phyloP scores from a whole-genome alignment of 1,140 invertebrate genomes.

The Apis laboriosa region DNA sequence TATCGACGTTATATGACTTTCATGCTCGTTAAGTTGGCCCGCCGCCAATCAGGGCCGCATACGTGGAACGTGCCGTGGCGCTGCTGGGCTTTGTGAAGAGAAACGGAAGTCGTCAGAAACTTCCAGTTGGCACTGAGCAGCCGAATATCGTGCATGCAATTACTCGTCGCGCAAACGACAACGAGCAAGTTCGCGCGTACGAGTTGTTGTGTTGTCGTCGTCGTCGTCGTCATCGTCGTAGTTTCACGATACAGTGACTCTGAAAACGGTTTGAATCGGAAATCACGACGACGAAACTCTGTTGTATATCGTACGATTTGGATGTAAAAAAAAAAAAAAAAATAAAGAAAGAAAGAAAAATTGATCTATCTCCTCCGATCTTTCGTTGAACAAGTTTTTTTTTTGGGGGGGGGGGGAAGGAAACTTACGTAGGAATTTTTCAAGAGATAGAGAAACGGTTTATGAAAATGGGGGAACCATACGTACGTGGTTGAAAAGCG shows the following conservation, averaged over 20 bases:
- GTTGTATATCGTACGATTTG: too few species aligned
- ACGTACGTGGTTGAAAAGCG: not conserved
- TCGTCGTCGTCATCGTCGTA: not conserved
- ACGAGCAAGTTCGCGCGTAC: conserved; percentile 14
- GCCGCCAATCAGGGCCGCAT: conserved; percentile 53
- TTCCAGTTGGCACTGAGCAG: conserved; percentile 58
- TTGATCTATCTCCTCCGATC: too few species aligned
- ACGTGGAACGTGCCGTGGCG: not conserved
- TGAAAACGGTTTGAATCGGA: not conserved
- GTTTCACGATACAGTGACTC: conserved; percentile 22
- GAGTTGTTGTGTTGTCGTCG: conserved; percentile 18
- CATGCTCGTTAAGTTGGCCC: conserved; percentile 60
- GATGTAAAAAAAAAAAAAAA: not conserved
- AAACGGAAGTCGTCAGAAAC: conserved; percentile 61
- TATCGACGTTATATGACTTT: conserved; percentile 48
- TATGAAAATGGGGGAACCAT: not conserved
- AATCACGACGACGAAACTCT: not conserved
- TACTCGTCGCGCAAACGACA: conserved; percentile 46
- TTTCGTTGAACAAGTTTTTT: not conserved
- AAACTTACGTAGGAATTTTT: not conserved
- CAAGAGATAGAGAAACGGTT: not conserved
- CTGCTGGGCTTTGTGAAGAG: conserved; percentile 27
- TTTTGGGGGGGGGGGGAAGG: too few species aligned
- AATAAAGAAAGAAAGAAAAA: not conserved
- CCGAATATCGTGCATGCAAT: conserved; percentile 64